Base-by-base conservation (phyloP, 2,888 invertebrate species). In the Tenthredo amoena region DNA sequence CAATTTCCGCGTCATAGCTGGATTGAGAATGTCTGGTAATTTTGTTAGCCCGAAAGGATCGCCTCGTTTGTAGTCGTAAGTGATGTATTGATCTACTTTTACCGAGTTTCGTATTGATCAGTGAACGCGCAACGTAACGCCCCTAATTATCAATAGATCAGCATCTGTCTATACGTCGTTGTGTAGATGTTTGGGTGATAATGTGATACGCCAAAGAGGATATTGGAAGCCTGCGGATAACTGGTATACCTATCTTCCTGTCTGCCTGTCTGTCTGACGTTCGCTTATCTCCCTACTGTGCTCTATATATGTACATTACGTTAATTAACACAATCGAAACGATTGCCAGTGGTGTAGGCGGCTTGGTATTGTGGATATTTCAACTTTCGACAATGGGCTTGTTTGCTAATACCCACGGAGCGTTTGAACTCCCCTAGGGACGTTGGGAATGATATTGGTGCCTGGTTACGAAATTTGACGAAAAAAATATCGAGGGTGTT, bases 241-340 rank as follows among this genome's bases (percentile, higher is more conserved):
- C 15, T 47, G 26, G 40, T 55, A 21, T 50, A 62, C 26, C 10
- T 26, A 50, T 62, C 81, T n/a, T 12, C 62, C 43, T 15, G n/a
- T 40, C 43, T 15, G n/a, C 26, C 43, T 40, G 26, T 40, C 62
- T 62, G 81, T 81, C 62, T 62, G 40, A 21, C 81, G 26, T 31
- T 50, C 18, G 77, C 47, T 77, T 77, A 47, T 77, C 34, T 77
- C 18, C 34, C 50, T 68, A 7, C 68, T 12, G 15, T 7, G 34
- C 34, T 21, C 15, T 72, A 72, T n/a, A n/a, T 31, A 37, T 50
- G 15, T 81, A 62, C 62, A 81, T 62, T 81, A 9, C 40, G 62
- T 81, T 81, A 81, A 81, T 81, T 81, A 81, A 81, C 81, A 62
- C 62, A 34, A 65, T 62, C 62, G 58, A n/a, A 81, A 62, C 62